Evolutionary conservation across 2,888 invertebrate species (phyloP).

Genomic region (Malacosoma neustria): DNA sequence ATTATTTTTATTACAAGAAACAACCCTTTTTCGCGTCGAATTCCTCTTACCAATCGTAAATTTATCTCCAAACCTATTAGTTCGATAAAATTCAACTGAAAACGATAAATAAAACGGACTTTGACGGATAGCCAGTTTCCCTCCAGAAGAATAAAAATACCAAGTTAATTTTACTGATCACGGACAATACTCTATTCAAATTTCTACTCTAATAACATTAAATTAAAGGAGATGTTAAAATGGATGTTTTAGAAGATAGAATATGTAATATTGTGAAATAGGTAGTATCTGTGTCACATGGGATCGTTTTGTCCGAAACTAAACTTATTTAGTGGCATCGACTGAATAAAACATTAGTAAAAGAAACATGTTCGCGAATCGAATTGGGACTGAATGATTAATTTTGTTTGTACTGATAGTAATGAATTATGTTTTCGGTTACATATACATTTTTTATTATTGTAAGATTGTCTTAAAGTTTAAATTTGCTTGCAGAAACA

Average conservation of each 20-base stretch:
- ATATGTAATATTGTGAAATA: conserved; percentile 28
- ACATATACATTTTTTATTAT: too few species aligned
- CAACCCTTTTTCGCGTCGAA: conserved; percentile 59
- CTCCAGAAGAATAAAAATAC: conserved; percentile 52
- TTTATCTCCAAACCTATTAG: conserved; percentile 69
- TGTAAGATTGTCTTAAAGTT: too few species aligned
- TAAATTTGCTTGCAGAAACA: too few species aligned
- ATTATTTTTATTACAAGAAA: conserved; percentile 12
- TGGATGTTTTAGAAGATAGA: background rate
- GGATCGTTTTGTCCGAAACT: conserved; percentile 70
- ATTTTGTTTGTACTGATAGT: conserved; percentile 32
- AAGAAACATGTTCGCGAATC: conserved; percentile 44
- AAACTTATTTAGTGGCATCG: conserved; percentile 61
- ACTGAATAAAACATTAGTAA: conserved; percentile 60
- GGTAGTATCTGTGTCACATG: conserved; percentile 65
- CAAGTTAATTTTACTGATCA: conserved; percentile 16
- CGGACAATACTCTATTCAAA: conserved; percentile 5
- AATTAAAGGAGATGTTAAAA: background rate
- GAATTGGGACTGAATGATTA: conserved; percentile 43
- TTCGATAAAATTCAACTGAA: conserved; percentile 72
- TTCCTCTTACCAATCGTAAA: conserved; percentile 63
- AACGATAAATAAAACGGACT: conserved; percentile 72
- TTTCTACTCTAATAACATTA: conserved; percentile 6
- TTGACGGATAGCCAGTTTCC: conserved; percentile 68
- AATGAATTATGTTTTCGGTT: conserved; percentile 11